Base-by-base conservation (phyloP, 64 coral and sea anemone species). In the Pocillopora damicornis region DNA sequence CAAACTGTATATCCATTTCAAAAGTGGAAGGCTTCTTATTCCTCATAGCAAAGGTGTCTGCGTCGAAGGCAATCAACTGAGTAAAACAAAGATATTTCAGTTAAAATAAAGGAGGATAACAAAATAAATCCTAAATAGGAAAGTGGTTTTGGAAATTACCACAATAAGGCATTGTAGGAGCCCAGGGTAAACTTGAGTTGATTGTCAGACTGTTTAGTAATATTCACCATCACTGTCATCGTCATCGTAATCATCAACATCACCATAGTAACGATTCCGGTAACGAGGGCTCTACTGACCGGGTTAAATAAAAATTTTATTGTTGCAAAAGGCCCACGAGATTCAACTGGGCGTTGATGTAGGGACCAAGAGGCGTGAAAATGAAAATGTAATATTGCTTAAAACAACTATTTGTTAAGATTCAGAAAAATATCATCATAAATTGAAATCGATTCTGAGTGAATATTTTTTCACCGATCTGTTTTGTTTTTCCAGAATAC, bases 21-120 rank as follows among this genome's bases (percentile, higher is more conserved):
- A 83, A 83, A 37, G 80, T 23, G n/a, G 30, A 30, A 30, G 16
- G 38, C 36, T 66, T 83, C 35, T 37, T 9, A 9, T 63, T 18
- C 11, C 20, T 51, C 1, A 12, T 5, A 13, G 66, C 42, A 15
- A 67, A 18, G 36, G 23, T 9, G 0, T 8, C 6, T 18, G 62
- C 61, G 60, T 83, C 80, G 35, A 51, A 51, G 17, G 17, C 38
- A 13, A 83, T 83, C 13, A 83, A 35, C 80, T 83, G 63, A 83
- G 63, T 8, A 56, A 37, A 56, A 2, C 22, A 13, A 10, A 60
- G 10, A 11, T 2, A 60, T 3, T 11, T 17, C 20, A 71, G 57
- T 37, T 4, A 42, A 67, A 51, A 0, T 42, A 15, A 22, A 18
- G 5, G 18, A 5, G 20, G 17, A 22, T 22, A 67, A 67, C 14